A percentile compares a stretch with the other conserved stretches of the same genome.
Evolutionary conservation across 2,888 invertebrate species (phyloP).

Genomic region (Mesorhabditis spiculigera): DNA sequence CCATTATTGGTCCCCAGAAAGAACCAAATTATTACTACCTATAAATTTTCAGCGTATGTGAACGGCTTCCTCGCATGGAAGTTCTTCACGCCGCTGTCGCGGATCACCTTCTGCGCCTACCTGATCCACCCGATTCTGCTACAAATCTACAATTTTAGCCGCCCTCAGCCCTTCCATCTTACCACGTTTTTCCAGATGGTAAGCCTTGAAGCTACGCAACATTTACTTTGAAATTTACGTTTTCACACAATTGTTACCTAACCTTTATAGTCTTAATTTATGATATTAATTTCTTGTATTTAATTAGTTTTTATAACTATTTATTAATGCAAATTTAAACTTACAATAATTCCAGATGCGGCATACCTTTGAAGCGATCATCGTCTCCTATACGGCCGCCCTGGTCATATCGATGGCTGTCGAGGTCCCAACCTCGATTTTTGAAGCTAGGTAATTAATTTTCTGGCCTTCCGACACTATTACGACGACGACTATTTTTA

Average conservation of each 20-base stretch:
- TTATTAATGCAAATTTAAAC: too few species aligned
- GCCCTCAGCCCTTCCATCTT: conserved; percentile 57
- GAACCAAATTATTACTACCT: too few species aligned
- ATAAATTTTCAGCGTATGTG: conserved; percentile 60
- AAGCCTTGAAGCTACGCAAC: neutral
- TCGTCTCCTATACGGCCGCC: conserved; percentile 48
- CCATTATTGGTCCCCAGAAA: too few species aligned
- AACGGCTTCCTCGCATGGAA: conserved; percentile 79
- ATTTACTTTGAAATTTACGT: neutral
- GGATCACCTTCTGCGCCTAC: conserved; percentile 90
- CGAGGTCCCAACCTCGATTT: conserved; percentile 49
- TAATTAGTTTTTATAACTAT: too few species aligned
- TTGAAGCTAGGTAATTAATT: conserved; percentile 30
- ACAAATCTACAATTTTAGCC: conserved; percentile 52
- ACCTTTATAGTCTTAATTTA: neutral
- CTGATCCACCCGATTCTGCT: conserved; percentile 63
- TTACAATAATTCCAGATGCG: conserved; percentile 34
- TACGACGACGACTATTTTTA: too few species aligned
- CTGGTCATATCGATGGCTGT: conserved; percentile 47
- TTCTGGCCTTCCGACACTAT: too few species aligned
- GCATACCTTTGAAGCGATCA: conserved; percentile 48
- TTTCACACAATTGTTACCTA: neutral
- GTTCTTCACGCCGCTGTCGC: conserved; percentile 80
- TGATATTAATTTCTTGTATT: too few species aligned
- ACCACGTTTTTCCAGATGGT: conserved; percentile 57